Evolutionary conservation across 2,113 vertebrate species (phyloP), one percentile per base, ranked within the genome.

Genomic region (Pseudonaja textilis): DNA sequence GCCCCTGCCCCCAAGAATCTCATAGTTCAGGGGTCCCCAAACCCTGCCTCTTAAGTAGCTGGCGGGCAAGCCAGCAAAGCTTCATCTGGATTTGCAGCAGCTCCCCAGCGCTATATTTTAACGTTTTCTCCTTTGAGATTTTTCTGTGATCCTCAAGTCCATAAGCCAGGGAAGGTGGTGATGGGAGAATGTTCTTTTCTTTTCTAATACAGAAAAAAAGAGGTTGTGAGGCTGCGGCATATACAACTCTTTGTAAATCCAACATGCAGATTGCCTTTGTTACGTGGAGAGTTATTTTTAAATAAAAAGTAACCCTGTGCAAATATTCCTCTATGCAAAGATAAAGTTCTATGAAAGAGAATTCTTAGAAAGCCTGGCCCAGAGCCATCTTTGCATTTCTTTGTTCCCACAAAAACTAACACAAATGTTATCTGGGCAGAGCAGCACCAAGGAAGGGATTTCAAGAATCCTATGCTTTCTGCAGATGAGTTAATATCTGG

Each of bases 281-380:
- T 54, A 64, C 16, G 81, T 11, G 22, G 89, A 23, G 0, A 23
- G 26, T 29, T 88, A 29, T 3, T 29, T 20, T 74, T 34, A 57
- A 26, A n/a, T n/a, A n/a, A 87, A 59, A 59, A 93, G 64, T 18
- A 45, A 11, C 22, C 69, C 45, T 25, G 3, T 6, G 85, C 56
- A 93, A 9, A 26, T 61, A 81, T 90, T 91, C 29, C 50, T 69
- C 3, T 64, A 23, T 88, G 45, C 29, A 64, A 95, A 90, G 25
- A 88, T 93, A 85, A 3, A 0, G 39, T 91, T 95, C 91, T 93
- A 16, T 12, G 52, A 85, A 93, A n/a, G 29, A 4, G 1, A 42
- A 18, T 91, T 92, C 93, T 93, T 93, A 81, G 91, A 93, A 95
- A 94, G 85, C 94, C 89, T 86, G 91, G 87, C 64, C 81, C 90